Evolutionary conservation across 2,113 vertebrate species (phyloP), one percentile per base, ranked within the genome.

Genomic region (Heterotilapia buettikoferi): DNA sequence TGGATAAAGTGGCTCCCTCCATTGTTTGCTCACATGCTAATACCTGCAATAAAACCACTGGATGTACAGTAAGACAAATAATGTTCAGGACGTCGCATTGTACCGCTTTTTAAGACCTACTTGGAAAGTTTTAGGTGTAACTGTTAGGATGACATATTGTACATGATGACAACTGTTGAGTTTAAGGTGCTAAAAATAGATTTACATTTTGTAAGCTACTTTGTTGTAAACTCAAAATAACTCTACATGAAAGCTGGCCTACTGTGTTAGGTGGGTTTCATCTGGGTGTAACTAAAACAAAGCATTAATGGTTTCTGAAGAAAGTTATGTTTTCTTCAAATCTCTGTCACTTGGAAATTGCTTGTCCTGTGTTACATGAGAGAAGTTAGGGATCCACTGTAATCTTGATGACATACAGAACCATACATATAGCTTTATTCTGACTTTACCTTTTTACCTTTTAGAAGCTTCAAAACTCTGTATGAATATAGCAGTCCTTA

Each of bases 1-100:
- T 16, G 21, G 82, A 83, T 56, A 76, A 53, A 11, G 84, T 57
- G 52, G 88, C 53, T 86, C 47, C 94, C 16, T 95, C 95, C 96
- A 97, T 97, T 21, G 13, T 93, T 91, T 85, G 1, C 61, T 90
- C 59, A 84, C 92, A 88, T 93, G 73, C 53, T 90, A 89, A 94
- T 53, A 89, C 80, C 94, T 95, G 93, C 84, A 95, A 95, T 91
- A 94, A 96, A 96, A 47, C 86, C 86, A 90, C 92, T 86, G 90
- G 50, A 61, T 84, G 78, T 8, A 31, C 29, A 45, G 11, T 2
- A 3, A 14, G 47, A 53, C 9, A 81, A 29, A 86, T 8, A 66
- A 21, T 19, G 56, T 14, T 31, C 12, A 59, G 24, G 14, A 12
- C 1, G 9, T 10, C 2, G 0, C 4, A 26, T 6, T 19, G 16